Base-by-base conservation (phyloP, 2,888 invertebrate genomes). In the Eledone cirrhosa region DNA sequence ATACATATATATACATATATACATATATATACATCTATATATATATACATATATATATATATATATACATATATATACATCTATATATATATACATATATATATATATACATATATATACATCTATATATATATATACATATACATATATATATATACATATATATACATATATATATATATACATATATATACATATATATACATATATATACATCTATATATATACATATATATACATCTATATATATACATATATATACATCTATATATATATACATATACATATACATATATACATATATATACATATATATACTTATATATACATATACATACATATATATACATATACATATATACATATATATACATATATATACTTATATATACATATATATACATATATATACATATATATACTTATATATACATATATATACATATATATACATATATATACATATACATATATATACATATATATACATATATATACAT, bases 241-340 rank as follows among this genome's bases (percentile, higher is more conserved):
- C 13, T 53, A 53, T 53, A 53, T 53, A 53, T 53, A 53, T 53
- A 53, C 53, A 53, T 53, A 53, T 53, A 53, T 53, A 53, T 53
- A 53, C 53, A 53, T 53, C 13, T 53, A 53, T 53, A 53, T 53
- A 53, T 53, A 53, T 53, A 53, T 19, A 53, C 19, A 53, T 53
- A 53, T 53, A 53, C 19, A 53, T 53, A 53, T 53, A 53, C 53
- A 53, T 19, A 53, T 53, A 53, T 53, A 53, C 19, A 53, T 53
- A 53, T 53, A 53, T 53, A 53, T 19, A 53, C 19, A 53, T 53
- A 53, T 53, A 53, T 53, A 53, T 53, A 53, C 19, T 16, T 19
- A 53, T 19, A 53, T 53, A 53, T 53, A 53, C 19, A 53, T 53
- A 53, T 19, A 53, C 19, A 53, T 53, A 53, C 53, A 53, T 53